Evolutionary conservation across 2,797 vertebrate species (phyloP), one percentile per base, ranked within the genome.

Genomic region (Thunnus albacares): DNA sequence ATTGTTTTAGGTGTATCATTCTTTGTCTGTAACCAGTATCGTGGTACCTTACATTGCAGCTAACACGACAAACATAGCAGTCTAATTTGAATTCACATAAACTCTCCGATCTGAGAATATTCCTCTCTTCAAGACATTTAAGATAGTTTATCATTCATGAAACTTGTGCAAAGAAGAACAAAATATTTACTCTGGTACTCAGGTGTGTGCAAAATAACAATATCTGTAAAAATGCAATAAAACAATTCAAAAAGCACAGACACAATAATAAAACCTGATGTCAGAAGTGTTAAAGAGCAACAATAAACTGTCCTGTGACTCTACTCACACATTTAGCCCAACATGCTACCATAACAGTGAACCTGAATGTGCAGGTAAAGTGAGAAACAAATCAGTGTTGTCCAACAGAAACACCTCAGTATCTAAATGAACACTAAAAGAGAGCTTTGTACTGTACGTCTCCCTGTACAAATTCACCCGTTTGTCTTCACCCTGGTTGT

Each of bases 401-500:
- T 47, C 45, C 12, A 55, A 61, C 4, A 69, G 51, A 45, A 70
- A 66, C 58, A 3, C 61, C 6, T 41, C 11, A 5, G 7, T 66
- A 20, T 52, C 60, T 53, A 35, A 72, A 58, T 3, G 24, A 58
- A 53, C 20, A 24, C 52, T 38, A 2, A 24, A 9, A 55, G 2
- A 30, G 14, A 43, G 41, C 3, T 14, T 13, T 18, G 8, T 9
- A 51, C 12, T 18, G 18, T 9, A 51, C 1, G 47, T 51, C 47
- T 43, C 41, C 41, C 41, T 51, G 6, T 18, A 45, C 18, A 38
- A 1, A 15, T 17, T 18, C 72, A 41, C 13, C 55, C 51, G 53
- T 58, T 73, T 75, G 64, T 80, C 51, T 56, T 47, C 59, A 55
- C 18, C 0, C 18, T 10, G 45, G 47, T 66, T 88, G 85, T 87